phyloP scores from a whole-genome alignment of 2,113 vertebrate genomes.

The Suncus etruscus region DNA sequence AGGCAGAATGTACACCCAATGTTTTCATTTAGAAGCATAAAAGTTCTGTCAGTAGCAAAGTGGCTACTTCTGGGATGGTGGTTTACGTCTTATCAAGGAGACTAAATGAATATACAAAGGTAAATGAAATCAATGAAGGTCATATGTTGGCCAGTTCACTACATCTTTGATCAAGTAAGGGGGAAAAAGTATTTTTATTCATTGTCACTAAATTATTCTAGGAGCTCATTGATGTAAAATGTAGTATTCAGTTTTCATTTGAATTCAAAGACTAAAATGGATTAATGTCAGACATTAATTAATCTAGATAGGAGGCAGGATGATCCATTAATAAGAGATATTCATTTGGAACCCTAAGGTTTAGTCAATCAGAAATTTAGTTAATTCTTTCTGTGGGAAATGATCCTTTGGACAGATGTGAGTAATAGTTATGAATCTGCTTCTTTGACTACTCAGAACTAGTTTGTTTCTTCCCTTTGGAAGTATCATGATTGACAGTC shows the following conservation, averaged over 20 bases:
- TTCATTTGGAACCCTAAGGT: conserved; percentile 44
- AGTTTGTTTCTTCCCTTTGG: too few species aligned
- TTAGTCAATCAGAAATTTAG: background rate
- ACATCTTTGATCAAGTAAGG: conserved; percentile 12
- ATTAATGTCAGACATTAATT: background rate
- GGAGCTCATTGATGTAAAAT: conserved; percentile 33
- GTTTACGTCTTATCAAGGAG: background rate
- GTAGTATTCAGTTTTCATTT: conserved; percentile 53
- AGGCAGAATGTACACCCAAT: background rate
- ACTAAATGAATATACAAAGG: background rate
- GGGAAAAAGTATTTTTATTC: conserved; percentile 1
- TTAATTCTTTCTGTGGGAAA: background rate
- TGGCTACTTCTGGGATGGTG: background rate
- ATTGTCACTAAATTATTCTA: conserved; percentile 36
- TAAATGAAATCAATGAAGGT: conserved; percentile 1
- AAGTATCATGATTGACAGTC: too few species aligned
- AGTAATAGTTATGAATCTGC: background rate
- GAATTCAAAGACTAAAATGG: background rate
- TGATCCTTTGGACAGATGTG: background rate
- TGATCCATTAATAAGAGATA: background rate
- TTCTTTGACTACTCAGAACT: background rate
- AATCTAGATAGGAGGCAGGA: background rate
- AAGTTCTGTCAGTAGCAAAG: conserved; percentile 9
- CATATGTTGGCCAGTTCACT: background rate
- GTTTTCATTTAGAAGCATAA: background rate